Evolutionary conservation across 2,888 invertebrate species (phyloP).

Genomic region (Dexiosoma caninum): DNA sequence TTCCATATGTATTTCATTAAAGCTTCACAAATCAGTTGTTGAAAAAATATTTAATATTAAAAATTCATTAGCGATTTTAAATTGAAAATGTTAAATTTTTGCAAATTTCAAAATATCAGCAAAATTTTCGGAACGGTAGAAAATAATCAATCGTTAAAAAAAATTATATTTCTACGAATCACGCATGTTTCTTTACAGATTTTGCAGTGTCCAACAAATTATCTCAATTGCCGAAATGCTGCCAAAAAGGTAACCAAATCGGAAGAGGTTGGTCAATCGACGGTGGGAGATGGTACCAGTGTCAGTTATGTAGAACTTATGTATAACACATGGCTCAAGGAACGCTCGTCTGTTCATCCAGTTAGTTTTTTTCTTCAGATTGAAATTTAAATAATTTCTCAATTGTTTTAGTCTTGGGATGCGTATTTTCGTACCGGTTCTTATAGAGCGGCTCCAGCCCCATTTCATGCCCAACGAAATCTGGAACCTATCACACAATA

Average conservation of each 20-base stretch:
- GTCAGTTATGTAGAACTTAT: constrained; percentile 98
- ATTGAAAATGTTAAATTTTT: constrained; percentile 29
- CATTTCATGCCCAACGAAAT: constrained; percentile 82
- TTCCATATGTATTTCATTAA: no score
- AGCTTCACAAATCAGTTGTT: not conserved
- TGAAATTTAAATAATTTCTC: not conserved
- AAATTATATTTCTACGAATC: no score
- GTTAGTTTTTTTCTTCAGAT: constrained; percentile 81
- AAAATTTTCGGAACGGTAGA: not conserved
- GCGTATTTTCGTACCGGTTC: constrained; percentile 91
- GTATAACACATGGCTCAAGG: constrained; percentile 96
- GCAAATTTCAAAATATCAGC: not conserved
- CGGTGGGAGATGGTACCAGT: constrained; percentile 97
- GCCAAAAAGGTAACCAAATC: not conserved
- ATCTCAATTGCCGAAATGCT: not conserved
- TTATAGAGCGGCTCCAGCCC: constrained; percentile 81
- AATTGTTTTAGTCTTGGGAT: constrained; percentile 88
- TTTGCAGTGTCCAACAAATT: not conserved
- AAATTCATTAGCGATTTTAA: not conserved
- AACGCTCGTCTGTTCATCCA: constrained; percentile 96
- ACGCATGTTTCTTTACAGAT: not conserved
- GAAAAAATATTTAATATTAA: not conserved
- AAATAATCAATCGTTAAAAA: not conserved
- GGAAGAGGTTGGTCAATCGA: not conserved
- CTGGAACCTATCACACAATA: constrained; percentile 82